phyloP scores from a whole-genome alignment of 2,888 invertebrate species.

The Elaeidobius kamerunicus region DNA sequence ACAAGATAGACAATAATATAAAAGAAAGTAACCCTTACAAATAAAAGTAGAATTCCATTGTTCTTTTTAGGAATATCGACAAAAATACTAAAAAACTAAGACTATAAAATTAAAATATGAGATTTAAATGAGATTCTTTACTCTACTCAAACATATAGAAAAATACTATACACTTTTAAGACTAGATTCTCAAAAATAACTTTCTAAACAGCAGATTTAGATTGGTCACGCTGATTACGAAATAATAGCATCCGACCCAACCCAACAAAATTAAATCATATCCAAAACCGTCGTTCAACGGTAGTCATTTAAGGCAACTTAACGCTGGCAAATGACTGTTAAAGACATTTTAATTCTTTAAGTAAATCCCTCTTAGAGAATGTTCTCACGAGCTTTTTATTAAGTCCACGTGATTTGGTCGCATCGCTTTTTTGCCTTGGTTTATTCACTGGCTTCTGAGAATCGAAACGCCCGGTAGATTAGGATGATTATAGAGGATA shows the following conservation, averaged over 20 bases:
- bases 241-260: conserved; percentile 21
- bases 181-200: too few relatives aligned
- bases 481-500: conserved; percentile 5
- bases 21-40: too few relatives aligned
- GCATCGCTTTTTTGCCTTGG: background rate
- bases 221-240: conserved; percentile 25
- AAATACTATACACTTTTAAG: too few relatives aligned
- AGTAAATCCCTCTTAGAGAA: conserved; percentile 12
- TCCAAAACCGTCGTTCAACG: conserved; percentile 11
- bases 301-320: conserved; percentile 28
- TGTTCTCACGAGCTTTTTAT: conserved; percentile 12
- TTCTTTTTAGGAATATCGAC: too few relatives aligned
- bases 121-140: too few relatives aligned
- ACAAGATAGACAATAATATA: too few relatives aligned
- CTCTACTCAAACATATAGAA: too few relatives aligned
- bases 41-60: too few relatives aligned
- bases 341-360: conserved; percentile 29
- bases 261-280: conserved; percentile 13
- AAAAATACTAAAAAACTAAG: too few relatives aligned
- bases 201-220: too few relatives aligned
- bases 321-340: conserved; percentile 9
- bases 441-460: conserved; percentile 15
- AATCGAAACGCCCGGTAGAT: conserved; percentile 8
- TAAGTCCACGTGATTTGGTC: conserved; percentile 5
- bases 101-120: too few relatives aligned